Base-by-base conservation (phyloP, 2,113 vertebrate genomes). In the Calidris pygmaea region DNA sequence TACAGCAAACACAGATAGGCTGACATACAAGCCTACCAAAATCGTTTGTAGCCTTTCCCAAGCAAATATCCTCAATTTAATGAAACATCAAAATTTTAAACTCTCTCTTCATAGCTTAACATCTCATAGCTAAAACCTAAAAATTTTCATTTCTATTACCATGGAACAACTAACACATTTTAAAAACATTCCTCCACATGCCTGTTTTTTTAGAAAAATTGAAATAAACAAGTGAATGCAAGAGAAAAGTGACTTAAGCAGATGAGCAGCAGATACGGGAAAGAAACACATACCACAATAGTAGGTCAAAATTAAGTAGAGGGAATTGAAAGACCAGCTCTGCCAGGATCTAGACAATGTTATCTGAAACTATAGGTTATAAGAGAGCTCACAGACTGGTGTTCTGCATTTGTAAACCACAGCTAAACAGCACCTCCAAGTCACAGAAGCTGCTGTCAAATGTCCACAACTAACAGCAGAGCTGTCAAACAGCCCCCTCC, bases 281-380 rank as follows among this genome's bases (percentile, higher is more conserved):
- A 94, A 95, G 77, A 78, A 93, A 84, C 94, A 93, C 30, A 91
- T 45, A 78, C 68, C 66, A 85, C 77, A 87, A 77, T 15, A 77
- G 32, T 70, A 94, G 60, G 43, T 59, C 55, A 78, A 87, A 92
- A 90, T 81, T 65, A 92, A 73, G 60, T 26, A 74, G 26, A 81
- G 32, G 17, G 89, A 92, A 91, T 19, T 34, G 70, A 84, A 85
- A 92, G 55, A 72, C 74, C 52, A 91, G 39, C 26, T 70, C 71
- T 80, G 37, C 43, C 85, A 88, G 24, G 67, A 82, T 52, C 60
- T 72, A 92, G 48, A 75, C 41, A 82, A 35, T 4, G 22, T 66
- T 73, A 88, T 80, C 76, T 75, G 84, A 72, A 89, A 84, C 55
- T 29, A 65, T 5, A 85, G 35, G 55, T 87, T 73, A 67, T 41